phyloP scores from a whole-genome alignment of 2,797 vertebrate species.

The Pseudocheirus occidentalis region DNA sequence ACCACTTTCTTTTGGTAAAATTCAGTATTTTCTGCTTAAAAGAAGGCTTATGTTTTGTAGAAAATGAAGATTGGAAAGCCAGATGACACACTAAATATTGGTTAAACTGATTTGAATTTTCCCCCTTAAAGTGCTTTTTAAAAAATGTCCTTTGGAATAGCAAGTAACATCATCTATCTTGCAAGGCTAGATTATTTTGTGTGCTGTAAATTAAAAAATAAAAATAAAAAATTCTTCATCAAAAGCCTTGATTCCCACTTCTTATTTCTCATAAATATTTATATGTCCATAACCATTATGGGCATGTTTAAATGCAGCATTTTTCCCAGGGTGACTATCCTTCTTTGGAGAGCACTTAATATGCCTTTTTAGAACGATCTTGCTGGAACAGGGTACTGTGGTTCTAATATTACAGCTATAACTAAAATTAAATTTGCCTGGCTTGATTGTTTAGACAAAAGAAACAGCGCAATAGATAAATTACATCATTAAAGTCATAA shows the following conservation, averaged over 20 bases:
- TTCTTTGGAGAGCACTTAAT: slow-evolving; percentile 62
- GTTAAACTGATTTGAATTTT: slow-evolving; percentile 45
- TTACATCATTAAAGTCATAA: slow-evolving; percentile 60
- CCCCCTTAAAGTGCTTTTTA: neutral
- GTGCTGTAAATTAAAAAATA: slow-evolving; percentile 36
- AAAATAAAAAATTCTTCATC: slow-evolving; percentile 34
- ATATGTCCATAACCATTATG: slow-evolving; percentile 22
- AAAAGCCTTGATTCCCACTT: slow-evolving; percentile 55
- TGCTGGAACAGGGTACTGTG: slow-evolving; percentile 29
- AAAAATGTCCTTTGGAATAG: slow-evolving; percentile 8
- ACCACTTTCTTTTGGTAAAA: neutral
- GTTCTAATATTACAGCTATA: slow-evolving; percentile 58
- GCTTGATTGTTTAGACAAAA: slow-evolving; percentile 51
- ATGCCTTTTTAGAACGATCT: slow-evolving; percentile 59
- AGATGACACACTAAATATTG: neutral
- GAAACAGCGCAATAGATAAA: slow-evolving; percentile 52
- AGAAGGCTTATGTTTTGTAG: neutral
- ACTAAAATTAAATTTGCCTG: slow-evolving; percentile 62
- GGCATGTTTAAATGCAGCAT: slow-evolving; percentile 51
- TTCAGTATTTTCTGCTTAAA: slow-evolving; percentile 13
- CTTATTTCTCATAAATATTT: slow-evolving; percentile 64
- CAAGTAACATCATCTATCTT: neutral
- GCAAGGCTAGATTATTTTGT: slow-evolving; percentile 41
- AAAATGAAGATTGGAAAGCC: slow-evolving; percentile 17
- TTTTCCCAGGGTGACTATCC: slow-evolving; percentile 57